These are phyloP conservation scores for Ceratina calcarata DNA, from an alignment of 1,140 invertebrate species.

Conservation along the genomic window DNA sequence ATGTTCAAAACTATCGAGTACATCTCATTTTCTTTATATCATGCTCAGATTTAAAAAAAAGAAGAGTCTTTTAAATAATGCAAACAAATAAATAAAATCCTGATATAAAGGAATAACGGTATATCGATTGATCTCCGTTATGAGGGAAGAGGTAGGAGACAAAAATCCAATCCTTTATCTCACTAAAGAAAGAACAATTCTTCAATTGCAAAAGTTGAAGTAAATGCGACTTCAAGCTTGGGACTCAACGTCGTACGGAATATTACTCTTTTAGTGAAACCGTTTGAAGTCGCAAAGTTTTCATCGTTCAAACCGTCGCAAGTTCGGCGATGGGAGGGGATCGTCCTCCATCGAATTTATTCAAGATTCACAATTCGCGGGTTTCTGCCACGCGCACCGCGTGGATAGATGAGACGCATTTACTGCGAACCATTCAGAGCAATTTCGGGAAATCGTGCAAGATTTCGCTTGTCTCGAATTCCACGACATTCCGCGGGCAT, in stretches of 20 bases:
- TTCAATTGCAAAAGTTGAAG: neutral
- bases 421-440: neutral
- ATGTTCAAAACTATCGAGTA: too few relatives aligned
- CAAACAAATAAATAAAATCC: too few relatives aligned
- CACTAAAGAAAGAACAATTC: neutral
- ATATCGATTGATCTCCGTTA: too few relatives aligned
- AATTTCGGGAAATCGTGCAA: neutral
- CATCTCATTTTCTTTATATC: too few relatives aligned
- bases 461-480: neutral
- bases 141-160: too few relatives aligned
- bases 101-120: too few relatives aligned
- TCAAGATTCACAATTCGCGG: neutral
- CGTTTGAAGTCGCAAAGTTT: constrained; percentile 4
- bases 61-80: too few relatives aligned
- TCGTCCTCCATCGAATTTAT: constrained; percentile 2
- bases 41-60: too few relatives aligned
- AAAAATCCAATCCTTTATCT: too few relatives aligned
- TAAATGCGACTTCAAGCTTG: neutral
- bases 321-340: neutral
- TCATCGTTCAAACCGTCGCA: neutral
- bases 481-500: constrained; percentile 4
- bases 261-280: constrained; percentile 8
- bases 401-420: constrained; percentile 4
- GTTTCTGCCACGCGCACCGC: neutral
- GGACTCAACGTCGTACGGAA: neutral